Evolutionary conservation across 2,113 vertebrate genomes (phyloP).

Genomic region (Catharus fuscescens): DNA sequence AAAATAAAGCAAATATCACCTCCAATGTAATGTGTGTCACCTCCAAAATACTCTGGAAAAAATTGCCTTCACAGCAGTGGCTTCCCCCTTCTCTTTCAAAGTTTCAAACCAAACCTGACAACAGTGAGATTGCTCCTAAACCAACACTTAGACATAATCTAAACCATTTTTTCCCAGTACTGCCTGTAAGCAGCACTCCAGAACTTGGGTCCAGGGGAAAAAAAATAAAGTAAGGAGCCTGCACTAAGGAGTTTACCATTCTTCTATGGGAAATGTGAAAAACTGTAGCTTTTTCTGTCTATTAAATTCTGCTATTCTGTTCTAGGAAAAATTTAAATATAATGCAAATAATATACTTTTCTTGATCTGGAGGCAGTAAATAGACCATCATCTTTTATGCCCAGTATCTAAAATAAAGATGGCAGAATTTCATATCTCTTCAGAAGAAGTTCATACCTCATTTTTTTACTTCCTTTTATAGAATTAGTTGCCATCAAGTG

Average conservation of each 20-base stretch:
- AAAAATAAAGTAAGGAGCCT: background rate
- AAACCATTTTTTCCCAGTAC: background rate
- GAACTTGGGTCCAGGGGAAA: background rate
- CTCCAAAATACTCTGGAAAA: background rate
- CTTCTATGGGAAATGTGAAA: background rate
- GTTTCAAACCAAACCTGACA: background rate
- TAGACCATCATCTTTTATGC: background rate
- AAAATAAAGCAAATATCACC: background rate
- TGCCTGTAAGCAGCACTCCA: background rate
- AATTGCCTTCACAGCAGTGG: background rate
- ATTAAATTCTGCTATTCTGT: background rate
- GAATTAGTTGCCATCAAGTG: background rate
- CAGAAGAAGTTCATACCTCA: rapidly evolving
- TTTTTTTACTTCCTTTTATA: background rate
- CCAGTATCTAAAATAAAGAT: background rate
- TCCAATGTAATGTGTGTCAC: background rate
- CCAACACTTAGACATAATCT: background rate
- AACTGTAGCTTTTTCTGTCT: background rate
- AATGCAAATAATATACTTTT: background rate
- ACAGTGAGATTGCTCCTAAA: background rate
- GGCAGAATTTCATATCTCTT: background rate
- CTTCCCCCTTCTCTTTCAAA: background rate
- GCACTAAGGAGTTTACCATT: background rate
- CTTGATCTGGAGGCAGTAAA: background rate
- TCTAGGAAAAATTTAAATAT: background rate